Evolutionary conservation across 2,888 invertebrate genomes (phyloP).

Genomic region (Trachelus troglodyta): DNA sequence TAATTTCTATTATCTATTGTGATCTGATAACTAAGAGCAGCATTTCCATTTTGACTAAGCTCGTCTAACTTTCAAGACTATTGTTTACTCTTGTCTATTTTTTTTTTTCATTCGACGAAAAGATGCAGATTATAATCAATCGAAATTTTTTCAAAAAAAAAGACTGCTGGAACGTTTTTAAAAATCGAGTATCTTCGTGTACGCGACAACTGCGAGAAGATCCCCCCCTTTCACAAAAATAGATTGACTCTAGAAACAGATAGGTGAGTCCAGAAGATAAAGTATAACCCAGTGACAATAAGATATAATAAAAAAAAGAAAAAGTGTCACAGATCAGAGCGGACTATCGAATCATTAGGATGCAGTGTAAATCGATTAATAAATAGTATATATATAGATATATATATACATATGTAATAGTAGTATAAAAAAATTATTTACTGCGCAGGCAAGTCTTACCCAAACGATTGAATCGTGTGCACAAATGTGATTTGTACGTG

Average conservation of each 20-base stretch:
- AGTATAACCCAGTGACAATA: neutral
- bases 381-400: neutral
- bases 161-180: neutral
- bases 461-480: neutral
- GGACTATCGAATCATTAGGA: neutral
- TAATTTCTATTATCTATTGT: neutral
- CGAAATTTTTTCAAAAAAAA: neutral
- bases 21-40: neutral
- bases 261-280: neutral
- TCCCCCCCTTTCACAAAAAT: neutral
- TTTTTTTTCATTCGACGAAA: neutral
- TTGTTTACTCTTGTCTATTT: neutral
- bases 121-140: neutral
- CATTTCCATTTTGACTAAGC: neutral
- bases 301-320: neutral
- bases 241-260: neutral
- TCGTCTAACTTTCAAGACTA: neutral
- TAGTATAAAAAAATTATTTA: neutral
- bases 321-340: neutral
- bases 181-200: neutral
- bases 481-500: neutral
- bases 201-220: neutral
- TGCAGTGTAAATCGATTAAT: neutral
- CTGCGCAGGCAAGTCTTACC: neutral
- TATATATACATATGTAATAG: neutral